Percentiles rank a stretch among this genome's conserved stretches.
phyloP scores from a whole-genome alignment of 2,113 vertebrate genomes.

The Tragelaphus strepsiceros region DNA sequence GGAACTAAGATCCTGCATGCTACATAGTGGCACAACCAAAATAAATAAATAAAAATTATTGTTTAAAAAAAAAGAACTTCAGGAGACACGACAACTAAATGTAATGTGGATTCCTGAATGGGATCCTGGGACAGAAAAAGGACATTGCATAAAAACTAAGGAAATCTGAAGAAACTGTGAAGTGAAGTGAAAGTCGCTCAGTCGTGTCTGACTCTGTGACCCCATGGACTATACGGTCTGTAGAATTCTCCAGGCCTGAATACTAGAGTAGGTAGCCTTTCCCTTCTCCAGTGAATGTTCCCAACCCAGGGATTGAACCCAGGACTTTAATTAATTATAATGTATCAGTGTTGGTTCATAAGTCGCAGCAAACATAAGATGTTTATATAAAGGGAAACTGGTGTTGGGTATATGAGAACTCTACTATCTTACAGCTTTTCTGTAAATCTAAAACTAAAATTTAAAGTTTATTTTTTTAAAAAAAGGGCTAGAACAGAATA shows the following conservation, averaged over 20 bases:
- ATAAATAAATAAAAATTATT: neutral
- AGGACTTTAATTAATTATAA: neutral
- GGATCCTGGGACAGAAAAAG: neutral
- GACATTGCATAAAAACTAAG: neutral
- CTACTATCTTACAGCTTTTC: neutral
- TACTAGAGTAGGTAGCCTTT: neutral
- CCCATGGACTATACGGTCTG: neutral
- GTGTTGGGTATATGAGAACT: neutral
- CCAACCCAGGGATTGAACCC: neutral
- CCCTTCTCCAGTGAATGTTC: neutral
- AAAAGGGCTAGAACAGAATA: neutral
- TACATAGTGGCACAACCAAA: neutral
- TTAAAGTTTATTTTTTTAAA: neutral
- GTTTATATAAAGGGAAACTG: neutral
- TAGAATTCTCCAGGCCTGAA: neutral
- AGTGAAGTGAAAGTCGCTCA: neutral
- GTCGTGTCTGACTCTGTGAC: neutral
- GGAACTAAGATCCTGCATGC: neutral
- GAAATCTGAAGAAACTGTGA: neutral
- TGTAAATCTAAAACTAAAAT: neutral
- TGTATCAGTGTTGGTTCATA: neutral
- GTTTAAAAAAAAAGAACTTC: neutral
- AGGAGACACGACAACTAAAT: neutral
- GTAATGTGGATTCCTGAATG: neutral
- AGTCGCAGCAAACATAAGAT: neutral